Percentiles rank a stretch among this genome's conserved stretches.
phyloP scores from a whole-genome alignment of 1,140 invertebrate genomes.

The Drosophila nikananu region DNA sequence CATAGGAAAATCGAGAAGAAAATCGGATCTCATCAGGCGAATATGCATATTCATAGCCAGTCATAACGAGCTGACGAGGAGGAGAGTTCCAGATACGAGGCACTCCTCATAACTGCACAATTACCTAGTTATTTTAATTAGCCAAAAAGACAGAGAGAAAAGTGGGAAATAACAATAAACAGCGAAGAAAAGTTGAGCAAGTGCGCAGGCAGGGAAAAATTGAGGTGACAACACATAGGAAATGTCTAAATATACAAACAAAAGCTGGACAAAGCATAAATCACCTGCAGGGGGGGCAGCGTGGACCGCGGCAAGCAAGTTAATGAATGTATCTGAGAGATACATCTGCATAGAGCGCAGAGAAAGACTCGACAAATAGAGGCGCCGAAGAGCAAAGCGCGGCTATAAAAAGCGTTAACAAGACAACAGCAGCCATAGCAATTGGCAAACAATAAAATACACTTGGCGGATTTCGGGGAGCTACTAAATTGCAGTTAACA shows the following conservation, averaged over 20 bases:
- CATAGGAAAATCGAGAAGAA: constrained; percentile 1
- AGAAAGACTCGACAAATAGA: constrained; percentile 68
- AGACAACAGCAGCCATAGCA: constrained; percentile 58
- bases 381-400: constrained; percentile 55
- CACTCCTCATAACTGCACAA: constrained; percentile 62
- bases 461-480: constrained; percentile 42
- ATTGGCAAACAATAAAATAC: constrained; percentile 78
- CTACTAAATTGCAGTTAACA: constrained; percentile 72
- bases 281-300: constrained; percentile 43
- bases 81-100: not conserved
- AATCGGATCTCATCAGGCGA: constrained; percentile 56
- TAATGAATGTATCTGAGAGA: constrained; percentile 79
- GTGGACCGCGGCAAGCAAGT: constrained; percentile 59
- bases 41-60: constrained; percentile 74
- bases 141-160: constrained; percentile 41
- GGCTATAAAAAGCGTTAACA: constrained; percentile 80
- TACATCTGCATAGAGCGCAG: constrained; percentile 72
- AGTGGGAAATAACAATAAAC: constrained; percentile 6
- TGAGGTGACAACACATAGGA: constrained; percentile 71
- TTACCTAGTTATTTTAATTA: constrained; percentile 77
- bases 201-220: constrained; percentile 19
- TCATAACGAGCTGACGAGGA: constrained; percentile 44
- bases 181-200: constrained; percentile 17
- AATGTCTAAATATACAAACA: constrained; percentile 71
- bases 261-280: constrained; percentile 72